Base-by-base conservation (phyloP, 2,113 vertebrate genomes). In the Oophaga pumilio region DNA sequence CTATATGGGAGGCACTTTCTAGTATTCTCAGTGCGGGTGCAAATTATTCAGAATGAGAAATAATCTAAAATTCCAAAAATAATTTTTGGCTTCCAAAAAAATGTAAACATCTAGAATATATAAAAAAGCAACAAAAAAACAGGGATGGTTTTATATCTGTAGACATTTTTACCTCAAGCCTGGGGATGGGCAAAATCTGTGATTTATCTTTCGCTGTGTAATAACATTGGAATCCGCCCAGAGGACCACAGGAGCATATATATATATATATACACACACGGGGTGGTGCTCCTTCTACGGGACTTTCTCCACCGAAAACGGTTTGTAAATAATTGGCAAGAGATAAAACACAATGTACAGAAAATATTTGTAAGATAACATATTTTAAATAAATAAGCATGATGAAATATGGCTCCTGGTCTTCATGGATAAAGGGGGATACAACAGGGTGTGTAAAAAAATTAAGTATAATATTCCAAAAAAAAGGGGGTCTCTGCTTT, bases 311-410 rank as follows among this genome's bases (percentile, higher is more conserved):
- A 50, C 71, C 43, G 2, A 9, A 9, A 22, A 68, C 20, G 17
- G 50, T 71, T 43, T 49, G 86, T 74, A 83, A 50, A 88, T 83
- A 83, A 17, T 18, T 50, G 20, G 33, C 3, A 43, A 76, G 18
- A 33, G 62, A 74, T 56, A 66, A 43, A 59, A 60, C 22, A 76
- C 28, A 52, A 50, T 88, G 86, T 88, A 88, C 59, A 88, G 76
- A 82, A 73, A 88, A 56, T 76, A 82, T 88, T 88, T 88, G 86
- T 88, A 88, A 83, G 62, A 53, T 62, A 76, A 88, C 76, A 76
- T 88, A 88, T 88, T 88, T 88, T 88, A 88, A 88, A 88, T 86
- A 86, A 86, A 86, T 82, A 88, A 82, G 79, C 79, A 82, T 88
- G 86, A 88, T 53, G 15, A 26, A 88, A 76, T 24, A n/a, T 76